phyloP scores from a whole-genome alignment of 2,888 invertebrate species.

The Mechanitis mazaeus region DNA sequence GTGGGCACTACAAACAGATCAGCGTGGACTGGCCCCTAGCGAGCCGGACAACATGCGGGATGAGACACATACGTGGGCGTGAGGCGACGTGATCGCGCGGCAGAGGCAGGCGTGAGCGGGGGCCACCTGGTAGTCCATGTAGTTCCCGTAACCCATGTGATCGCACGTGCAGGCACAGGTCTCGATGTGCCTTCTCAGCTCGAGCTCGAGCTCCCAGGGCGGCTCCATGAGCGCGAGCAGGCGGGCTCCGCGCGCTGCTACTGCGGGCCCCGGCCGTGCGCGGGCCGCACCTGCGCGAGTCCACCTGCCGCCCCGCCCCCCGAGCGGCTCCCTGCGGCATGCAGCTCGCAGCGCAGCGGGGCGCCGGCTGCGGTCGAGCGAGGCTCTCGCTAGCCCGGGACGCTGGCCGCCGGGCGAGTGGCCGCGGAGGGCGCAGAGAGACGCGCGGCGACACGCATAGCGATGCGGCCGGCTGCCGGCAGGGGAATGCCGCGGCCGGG shows the following conservation, averaged over 20 bases:
- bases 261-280: conserved; percentile 63
- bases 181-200: conserved; percentile 91
- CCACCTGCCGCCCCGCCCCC: conserved; percentile 64
- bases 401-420: conserved; percentile 53
- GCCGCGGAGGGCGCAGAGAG: conserved; percentile 51
- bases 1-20: conserved; percentile 47
- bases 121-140: conserved; percentile 91
- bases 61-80: conserved; percentile 69
- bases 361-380: conserved; percentile 53
- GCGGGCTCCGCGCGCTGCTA: conserved; percentile 58
- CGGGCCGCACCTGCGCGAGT: conserved; percentile 68
- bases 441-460: conserved; percentile 58
- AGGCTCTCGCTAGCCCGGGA: conserved; percentile 63
- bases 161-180: conserved; percentile 93
- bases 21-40: conserved; percentile 48
- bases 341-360: conserved; percentile 59
- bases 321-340: conserved; percentile 58
- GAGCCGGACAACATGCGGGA: conserved; percentile 50
- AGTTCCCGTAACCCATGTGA: conserved; percentile 95
- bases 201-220: conserved; percentile 84
- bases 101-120: conserved; percentile 71
- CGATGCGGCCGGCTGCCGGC: conserved; percentile 60
- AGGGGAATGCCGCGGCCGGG: conserved; percentile 63
- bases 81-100: conserved; percentile 73
- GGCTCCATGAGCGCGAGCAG: conserved; percentile 71